Conservation (phyloP, 2,113 vertebrate genomes). For the Pelobates fuscus region DNA sequence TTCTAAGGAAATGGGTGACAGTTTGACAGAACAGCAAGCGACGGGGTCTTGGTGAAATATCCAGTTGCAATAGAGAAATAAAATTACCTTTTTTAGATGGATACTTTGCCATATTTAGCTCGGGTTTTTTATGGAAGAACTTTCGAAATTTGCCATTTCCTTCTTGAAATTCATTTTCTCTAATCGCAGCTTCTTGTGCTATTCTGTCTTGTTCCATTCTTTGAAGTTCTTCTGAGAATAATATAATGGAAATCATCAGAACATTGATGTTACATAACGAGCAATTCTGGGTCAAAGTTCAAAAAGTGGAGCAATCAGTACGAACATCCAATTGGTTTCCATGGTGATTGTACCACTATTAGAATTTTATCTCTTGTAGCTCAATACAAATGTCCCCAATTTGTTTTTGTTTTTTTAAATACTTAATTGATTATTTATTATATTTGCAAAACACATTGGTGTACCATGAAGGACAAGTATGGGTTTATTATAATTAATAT, state of each 20-base stretch:
- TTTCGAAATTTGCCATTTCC: slow-evolving; percentile 68
- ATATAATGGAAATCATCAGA: background rate
- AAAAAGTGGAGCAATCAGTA: no score
- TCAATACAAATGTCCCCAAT: no score
- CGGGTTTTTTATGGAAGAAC: slow-evolving; percentile 79
- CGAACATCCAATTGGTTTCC: no score
- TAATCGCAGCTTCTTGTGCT: slow-evolving; percentile 76
- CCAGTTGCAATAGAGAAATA: background rate
- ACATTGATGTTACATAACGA: background rate
- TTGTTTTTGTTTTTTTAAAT: no score
- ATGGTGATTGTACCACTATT: no score
- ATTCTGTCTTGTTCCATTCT: slow-evolving; percentile 82
- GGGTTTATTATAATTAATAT: no score
- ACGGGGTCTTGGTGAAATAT: background rate
- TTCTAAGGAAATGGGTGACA: background rate
- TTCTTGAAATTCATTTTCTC: slow-evolving; percentile 74
- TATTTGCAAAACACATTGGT: no score
- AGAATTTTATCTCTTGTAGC: no score
- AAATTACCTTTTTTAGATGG: slow-evolving; percentile 78
- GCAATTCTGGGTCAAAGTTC: no score
- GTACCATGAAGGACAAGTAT: no score
- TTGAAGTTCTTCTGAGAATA: slow-evolving; percentile 80
- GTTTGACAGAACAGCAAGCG: background rate
- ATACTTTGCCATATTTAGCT: slow-evolving; percentile 72
- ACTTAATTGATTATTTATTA: no score